Evolutionary conservation across 2,888 invertebrate species (phyloP).

Genomic region (Sepioteuthis lessoniana): DNA sequence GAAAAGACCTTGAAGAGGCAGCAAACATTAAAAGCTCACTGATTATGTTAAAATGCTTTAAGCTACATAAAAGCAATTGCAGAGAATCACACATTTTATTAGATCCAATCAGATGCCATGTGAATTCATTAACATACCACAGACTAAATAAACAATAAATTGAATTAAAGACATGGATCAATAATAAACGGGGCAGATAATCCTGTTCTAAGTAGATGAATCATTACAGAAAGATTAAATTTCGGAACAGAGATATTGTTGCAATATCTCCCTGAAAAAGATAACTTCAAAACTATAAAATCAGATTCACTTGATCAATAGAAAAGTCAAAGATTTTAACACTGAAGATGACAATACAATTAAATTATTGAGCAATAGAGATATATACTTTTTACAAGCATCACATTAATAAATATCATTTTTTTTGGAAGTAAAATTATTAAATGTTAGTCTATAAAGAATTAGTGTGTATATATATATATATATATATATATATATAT

Average conservation of each 20-base stretch:
- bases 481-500: too few species aligned
- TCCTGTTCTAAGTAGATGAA: not conserved
- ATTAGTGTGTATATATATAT: too few species aligned
- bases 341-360: too few species aligned
- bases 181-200: not conserved
- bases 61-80: not conserved
- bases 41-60: not conserved
- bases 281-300: not conserved
- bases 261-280: not conserved
- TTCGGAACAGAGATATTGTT: not conserved
- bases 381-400: too few species aligned
- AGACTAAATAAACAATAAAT: not conserved
- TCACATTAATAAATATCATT: too few species aligned
- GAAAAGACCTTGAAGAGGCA: not conserved
- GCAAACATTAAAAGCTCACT: not conserved
- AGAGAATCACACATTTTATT: not conserved
- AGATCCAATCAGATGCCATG: slow-evolving; percentile 13
- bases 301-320: too few species aligned
- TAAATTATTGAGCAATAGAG: too few species aligned
- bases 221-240: not conserved
- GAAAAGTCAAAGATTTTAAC: too few species aligned
- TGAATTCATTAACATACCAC: not conserved
- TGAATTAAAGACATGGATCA: not conserved
- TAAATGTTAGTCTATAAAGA: too few species aligned
- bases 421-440: too few species aligned